Percentiles rank a stretch among this genome's conserved stretches.
Conservation (phyloP, 2,797 vertebrate genomes). For the Diglossa cyanea region DNA sequence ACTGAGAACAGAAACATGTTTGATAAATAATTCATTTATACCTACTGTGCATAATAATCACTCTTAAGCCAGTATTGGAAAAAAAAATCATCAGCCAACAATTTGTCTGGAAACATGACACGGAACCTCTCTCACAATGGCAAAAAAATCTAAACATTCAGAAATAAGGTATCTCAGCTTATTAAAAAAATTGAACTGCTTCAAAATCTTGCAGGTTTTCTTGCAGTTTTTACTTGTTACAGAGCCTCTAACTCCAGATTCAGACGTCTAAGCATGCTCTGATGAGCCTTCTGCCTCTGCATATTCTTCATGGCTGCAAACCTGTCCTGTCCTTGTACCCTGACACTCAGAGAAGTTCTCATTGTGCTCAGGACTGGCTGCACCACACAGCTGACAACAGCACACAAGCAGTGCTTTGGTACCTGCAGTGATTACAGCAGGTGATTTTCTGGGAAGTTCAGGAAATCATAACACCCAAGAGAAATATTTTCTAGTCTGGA, state of each 20-base stretch:
- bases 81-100: slow-evolving; percentile 59
- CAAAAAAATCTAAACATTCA: slow-evolving; percentile 1
- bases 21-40: slow-evolving; percentile 81
- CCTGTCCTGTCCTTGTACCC: neutral
- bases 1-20: slow-evolving; percentile 71
- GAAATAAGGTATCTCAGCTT: neutral
- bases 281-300: neutral
- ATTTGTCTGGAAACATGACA: slow-evolving; percentile 47
- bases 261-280: neutral
- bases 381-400: neutral
- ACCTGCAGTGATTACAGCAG: neutral
- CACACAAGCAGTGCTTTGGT: neutral
- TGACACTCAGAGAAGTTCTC: neutral
- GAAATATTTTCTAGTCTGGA: neutral
- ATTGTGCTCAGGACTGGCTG: neutral
- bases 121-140: neutral
- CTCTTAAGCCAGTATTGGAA: slow-evolving; percentile 50
- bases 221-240: neutral
- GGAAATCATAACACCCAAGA: neutral
- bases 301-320: neutral
- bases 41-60: slow-evolving; percentile 76
- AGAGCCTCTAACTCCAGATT: neutral
- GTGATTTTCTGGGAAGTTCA: neutral
- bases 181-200: neutral
- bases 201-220: neutral